phyloP scores from a whole-genome alignment of 2,797 vertebrate species.

The Picus viridis region DNA sequence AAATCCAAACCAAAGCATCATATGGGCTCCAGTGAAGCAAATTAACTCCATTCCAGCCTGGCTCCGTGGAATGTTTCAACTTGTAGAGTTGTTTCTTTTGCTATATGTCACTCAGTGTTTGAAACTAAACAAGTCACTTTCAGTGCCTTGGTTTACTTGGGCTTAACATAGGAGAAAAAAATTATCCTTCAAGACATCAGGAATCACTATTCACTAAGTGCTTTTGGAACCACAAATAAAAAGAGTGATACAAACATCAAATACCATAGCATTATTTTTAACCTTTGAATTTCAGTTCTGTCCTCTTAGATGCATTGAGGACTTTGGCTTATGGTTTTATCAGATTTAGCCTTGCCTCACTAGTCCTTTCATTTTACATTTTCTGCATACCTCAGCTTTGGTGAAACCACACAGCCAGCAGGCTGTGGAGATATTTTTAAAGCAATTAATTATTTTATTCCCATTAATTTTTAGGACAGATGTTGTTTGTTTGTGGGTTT shows the following conservation, averaged over 20 bases:
- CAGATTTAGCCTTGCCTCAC: background rate
- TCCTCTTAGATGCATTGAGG: background rate
- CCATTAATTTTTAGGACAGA: background rate
- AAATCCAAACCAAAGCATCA: background rate
- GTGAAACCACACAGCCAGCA: background rate
- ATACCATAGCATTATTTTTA: background rate
- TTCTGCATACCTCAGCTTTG: slow-evolving; percentile 36
- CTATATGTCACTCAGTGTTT: background rate
- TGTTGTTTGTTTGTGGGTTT: background rate
- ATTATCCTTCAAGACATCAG: background rate
- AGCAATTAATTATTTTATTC: background rate
- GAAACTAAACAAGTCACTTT: background rate
- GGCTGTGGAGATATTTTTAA: background rate
- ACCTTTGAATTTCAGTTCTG: background rate
- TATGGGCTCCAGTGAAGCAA: background rate
- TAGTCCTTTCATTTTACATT: slow-evolving; percentile 20
- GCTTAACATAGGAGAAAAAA: background rate
- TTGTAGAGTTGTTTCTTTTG: background rate
- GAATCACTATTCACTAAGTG: background rate
- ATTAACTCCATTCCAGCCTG: background rate
- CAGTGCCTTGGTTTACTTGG: background rate
- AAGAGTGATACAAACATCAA: background rate
- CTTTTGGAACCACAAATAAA: background rate
- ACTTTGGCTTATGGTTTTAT: slow-evolving; percentile 11
- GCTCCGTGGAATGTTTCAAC: background rate